phyloP scores from a whole-genome alignment of 1,140 invertebrate genomes.

The Hermatobates lingyangjiaoensis region DNA sequence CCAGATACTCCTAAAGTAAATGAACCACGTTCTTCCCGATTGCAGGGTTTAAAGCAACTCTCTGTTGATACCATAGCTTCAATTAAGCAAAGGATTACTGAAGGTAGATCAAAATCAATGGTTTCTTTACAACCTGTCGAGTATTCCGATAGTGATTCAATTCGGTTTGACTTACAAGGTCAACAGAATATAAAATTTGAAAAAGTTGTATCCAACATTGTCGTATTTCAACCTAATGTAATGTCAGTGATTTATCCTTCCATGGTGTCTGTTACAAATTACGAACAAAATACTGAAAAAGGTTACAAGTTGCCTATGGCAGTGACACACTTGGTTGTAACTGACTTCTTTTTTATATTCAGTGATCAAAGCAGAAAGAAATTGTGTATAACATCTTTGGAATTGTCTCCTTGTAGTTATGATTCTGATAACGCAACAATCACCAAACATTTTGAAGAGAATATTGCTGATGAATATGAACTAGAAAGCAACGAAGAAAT shows the following conservation, averaged over 20 bases:
- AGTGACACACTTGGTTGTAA: not conserved
- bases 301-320: constrained; percentile 6
- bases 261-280: constrained; percentile 2
- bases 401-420: constrained; percentile 3
- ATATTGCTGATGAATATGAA: constrained; percentile 1
- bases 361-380: not conserved
- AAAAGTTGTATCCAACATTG: constrained; percentile 1
- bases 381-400: constrained; percentile 1
- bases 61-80: constrained; percentile 1
- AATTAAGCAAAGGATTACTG: not conserved
- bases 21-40: not conserved
- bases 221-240: not conserved
- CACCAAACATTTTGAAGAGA: constrained; percentile 1
- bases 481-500: constrained; percentile 2
- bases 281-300: not conserved
- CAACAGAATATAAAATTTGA: constrained; percentile 5
- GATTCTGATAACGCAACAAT: constrained; percentile 2
- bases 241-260: constrained; percentile 4
- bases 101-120: not conserved
- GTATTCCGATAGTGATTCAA: constrained; percentile 1
- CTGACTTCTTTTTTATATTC: constrained; percentile 5
- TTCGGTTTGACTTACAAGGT: constrained; percentile 1
- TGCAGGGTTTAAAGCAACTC: not conserved
- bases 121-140: not conserved
- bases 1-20: not conserved